A percentile compares a stretch with the other conserved stretches of the same genome.
phyloP scores from a whole-genome alignment of 2,888 invertebrate genomes.

The Spisula subtruncata region DNA sequence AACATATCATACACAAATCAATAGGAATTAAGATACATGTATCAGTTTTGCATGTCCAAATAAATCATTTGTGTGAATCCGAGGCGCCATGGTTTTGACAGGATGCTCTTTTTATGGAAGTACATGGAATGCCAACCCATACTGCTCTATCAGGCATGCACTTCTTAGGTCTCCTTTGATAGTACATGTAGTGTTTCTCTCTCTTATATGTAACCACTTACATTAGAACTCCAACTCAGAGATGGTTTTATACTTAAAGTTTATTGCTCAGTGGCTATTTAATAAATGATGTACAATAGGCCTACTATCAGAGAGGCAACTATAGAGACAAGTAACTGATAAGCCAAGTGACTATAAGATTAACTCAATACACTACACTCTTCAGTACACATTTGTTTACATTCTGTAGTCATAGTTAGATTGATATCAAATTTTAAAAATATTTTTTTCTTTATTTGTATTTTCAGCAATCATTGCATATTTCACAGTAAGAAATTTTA shows the following conservation, averaged over 20 bases:
- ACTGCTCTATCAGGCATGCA: not conserved
- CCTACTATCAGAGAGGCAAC: not conserved
- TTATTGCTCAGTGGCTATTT: constrained; percentile 1
- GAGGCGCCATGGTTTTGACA: not conserved
- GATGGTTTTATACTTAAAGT: not conserved
- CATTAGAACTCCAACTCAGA: no score
- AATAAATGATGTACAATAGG: not conserved
- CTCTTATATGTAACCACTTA: not conserved
- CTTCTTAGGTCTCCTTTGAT: not conserved
- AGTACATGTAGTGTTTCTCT: not conserved
- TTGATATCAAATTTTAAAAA: no score
- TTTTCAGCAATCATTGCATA: no score
- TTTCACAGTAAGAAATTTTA: not conserved
- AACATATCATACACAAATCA: no score
- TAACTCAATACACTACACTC: no score
- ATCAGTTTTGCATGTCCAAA: no score
- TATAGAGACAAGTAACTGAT: not conserved
- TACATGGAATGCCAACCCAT: not conserved
- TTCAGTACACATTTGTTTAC: no score
- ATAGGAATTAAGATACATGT: no score
- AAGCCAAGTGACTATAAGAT: no score
- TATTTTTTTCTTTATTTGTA: no score
- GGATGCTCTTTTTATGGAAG: not conserved
- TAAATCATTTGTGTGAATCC: not conserved
- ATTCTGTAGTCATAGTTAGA: no score